Evolutionary conservation across 2,888 invertebrate genomes (phyloP).

Genomic region (Eudasyphora cyanicolor): DNA sequence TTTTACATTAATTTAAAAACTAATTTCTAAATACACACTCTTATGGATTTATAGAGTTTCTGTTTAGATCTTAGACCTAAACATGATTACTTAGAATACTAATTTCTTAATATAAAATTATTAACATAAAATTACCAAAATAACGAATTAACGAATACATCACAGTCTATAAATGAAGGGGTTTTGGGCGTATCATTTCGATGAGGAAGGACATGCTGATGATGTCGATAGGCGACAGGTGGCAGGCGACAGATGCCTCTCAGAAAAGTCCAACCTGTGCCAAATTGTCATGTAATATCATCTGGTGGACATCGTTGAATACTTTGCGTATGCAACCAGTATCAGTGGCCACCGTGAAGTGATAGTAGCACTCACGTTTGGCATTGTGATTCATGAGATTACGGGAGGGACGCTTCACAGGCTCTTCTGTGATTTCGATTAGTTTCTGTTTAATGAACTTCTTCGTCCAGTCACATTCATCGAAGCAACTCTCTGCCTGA

Average conservation of each 20-base stretch:
- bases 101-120: neutral
- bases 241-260: neutral
- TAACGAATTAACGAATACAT: constrained; percentile 53
- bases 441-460: constrained; percentile 86
- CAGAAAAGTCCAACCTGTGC: constrained; percentile 79
- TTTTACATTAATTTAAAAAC: neutral
- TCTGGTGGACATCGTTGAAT: constrained; percentile 87
- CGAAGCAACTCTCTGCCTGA: constrained; percentile 80
- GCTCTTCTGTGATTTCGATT: constrained; percentile 82
- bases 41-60: neutral
- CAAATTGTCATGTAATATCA: constrained; percentile 82
- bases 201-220: neutral
- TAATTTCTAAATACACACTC: neutral
- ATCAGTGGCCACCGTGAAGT: constrained; percentile 88
- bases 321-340: constrained; percentile 87
- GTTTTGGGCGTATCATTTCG: neutral
- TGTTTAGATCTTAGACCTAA: neutral
- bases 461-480: constrained; percentile 85
- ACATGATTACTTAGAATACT: neutral
- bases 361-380: constrained; percentile 85
- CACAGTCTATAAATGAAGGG: constrained; percentile 43
- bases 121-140: constrained; percentile 30
- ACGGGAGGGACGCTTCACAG: constrained; percentile 78
- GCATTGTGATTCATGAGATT: constrained; percentile 78
- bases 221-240: neutral